Evolutionary conservation across 2,797 vertebrate genomes (phyloP).

Genomic region (Intellagama lesueurii): DNA sequence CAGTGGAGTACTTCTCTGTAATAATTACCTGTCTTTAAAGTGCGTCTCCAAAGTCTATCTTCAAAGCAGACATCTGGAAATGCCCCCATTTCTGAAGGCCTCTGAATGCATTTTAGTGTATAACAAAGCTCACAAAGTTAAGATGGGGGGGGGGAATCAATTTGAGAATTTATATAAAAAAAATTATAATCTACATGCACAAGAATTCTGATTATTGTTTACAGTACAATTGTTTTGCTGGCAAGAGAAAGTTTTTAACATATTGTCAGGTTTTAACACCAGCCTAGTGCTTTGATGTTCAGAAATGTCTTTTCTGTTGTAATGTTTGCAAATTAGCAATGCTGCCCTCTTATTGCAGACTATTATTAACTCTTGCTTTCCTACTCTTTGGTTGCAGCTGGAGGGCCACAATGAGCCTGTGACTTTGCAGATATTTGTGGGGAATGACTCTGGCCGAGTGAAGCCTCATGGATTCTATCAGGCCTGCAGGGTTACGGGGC

Average conservation of each 20-base stretch:
- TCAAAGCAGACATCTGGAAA: neutral
- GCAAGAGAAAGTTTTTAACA: neutral
- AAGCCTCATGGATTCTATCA: conserved; percentile 99
- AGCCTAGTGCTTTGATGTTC: neutral
- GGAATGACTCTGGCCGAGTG: conserved; percentile 94
- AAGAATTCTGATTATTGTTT: neutral
- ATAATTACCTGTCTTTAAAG: neutral
- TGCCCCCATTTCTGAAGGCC: neutral
- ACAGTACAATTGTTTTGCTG: neutral
- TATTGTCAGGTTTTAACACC: neutral
- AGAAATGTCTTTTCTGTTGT: neutral
- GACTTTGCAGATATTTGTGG: conserved; percentile 95
- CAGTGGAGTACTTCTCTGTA: neutral
- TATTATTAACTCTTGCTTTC: conserved; percentile 16
- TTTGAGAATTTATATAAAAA: conserved; percentile 18
- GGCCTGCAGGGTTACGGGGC: conserved; percentile 95
- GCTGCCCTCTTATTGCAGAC: conserved; percentile 6
- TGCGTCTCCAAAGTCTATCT: neutral
- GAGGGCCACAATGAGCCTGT: conserved; percentile 95
- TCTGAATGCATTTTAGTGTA: neutral
- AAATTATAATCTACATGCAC: neutral
- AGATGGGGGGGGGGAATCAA: neutral
- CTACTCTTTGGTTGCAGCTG: conserved; percentile 82
- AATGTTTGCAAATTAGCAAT: conserved; percentile 18
- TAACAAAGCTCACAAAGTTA: neutral